Conservation (phyloP, 92 coral and sea anemone species). For the Desmophyllum pertusum region DNA sequence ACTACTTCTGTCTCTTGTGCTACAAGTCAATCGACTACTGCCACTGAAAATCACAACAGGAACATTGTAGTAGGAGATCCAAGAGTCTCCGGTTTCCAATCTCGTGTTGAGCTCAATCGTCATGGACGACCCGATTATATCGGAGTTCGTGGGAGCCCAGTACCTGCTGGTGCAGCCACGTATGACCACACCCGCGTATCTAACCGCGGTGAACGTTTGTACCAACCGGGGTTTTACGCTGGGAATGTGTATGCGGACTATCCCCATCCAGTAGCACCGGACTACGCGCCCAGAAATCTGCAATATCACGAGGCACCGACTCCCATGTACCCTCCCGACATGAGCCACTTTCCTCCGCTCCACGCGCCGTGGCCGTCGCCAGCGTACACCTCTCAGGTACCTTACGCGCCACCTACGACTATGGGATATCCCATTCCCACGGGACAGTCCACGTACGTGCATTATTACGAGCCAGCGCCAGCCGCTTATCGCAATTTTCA, state of each 20-base stretch:
- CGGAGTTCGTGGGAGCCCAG: conserved; percentile 25
- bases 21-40: conserved; percentile 7
- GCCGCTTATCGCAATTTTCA: background rate
- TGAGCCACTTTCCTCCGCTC: conserved; percentile 33
- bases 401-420: background rate
- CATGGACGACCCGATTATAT: background rate
- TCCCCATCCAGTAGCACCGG: conserved; percentile 12
- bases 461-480: conserved; percentile 28
- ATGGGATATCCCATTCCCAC: conserved; percentile 23
- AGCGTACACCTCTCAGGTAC: conserved; percentile 2
- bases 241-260: conserved; percentile 36
- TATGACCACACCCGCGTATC: background rate
- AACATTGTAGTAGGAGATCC: conserved; percentile 12
- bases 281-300: conserved; percentile 10
- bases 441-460: conserved; percentile 11
- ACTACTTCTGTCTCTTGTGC: conserved; percentile 1
- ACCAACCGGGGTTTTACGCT: conserved; percentile 1
- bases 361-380: conserved; percentile 12
- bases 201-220: background rate
- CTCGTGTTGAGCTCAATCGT: background rate
- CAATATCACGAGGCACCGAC: conserved; percentile 8
- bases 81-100: conserved; percentile 4
- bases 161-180: background rate
- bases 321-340: conserved; percentile 14
- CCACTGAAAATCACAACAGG: background rate